Base-by-base conservation (phyloP, 2,888 invertebrate species). In the Mimumesa dahlbomi region DNA sequence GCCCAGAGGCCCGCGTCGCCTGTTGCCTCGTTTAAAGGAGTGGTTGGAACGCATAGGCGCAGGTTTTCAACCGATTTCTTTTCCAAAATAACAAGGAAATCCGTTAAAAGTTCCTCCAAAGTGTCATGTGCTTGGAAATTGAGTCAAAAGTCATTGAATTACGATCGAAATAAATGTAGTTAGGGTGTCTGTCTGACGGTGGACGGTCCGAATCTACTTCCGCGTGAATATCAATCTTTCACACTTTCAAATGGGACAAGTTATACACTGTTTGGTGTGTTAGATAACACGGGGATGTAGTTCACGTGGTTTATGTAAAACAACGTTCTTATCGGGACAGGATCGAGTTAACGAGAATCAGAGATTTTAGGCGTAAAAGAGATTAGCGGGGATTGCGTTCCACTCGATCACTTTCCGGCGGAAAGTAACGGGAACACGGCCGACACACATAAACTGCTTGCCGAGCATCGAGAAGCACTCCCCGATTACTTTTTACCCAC, bases 11-110 rank as follows among this genome's bases (percentile, higher is more conserved):
- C 52, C 36, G 52, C 45, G 21, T 11, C 36, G 19, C 9, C 43
- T 49, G 58, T 38, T 59, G 69, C 57, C 64, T 72, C 63, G 57
- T 58, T 73, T 46, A 48, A 70, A 75, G 64, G 76, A 79, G 79
- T 71, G 77, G 63, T 62, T 57, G 36, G n/a, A 53, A 71, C 53
- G 48, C 59, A 66, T 53, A 42, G 46, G 56, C 71, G 75, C 40
- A 31, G 49, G 31, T 21, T 58, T 59, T 74, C 21, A 46, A 19
- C 7, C 16, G 36, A 49, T 36, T 69, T 57, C 63, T 43, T 54
- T 54, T n/a, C 9, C 29, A 9, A 29, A 2, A 9, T 9, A 29
- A 29, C 29, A 9, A 29, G 9, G 29, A 29, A 29, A 29, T 29
- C 29, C 29, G 29, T 6, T 2, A 6, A 9, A 29, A 29, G 29